Conservation (phyloP, 2,888 invertebrate genomes). For the Mesorhabditis belari region DNA sequence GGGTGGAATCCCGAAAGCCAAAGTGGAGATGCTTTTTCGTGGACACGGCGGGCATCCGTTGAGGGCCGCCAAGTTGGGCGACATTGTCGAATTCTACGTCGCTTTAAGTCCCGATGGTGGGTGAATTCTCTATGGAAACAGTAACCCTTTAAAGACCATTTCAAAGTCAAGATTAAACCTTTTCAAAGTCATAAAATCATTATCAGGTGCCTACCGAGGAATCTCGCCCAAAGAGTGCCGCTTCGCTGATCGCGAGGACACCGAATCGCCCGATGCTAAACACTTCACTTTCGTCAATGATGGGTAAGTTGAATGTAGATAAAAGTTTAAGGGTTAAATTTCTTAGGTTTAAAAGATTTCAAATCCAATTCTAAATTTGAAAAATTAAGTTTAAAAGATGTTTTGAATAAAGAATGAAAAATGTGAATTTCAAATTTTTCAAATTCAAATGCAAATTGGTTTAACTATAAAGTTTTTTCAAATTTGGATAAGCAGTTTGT, state of each 20-base stretch:
- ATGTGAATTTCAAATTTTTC: too few species aligned
- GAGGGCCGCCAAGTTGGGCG: conserved; percentile 36
- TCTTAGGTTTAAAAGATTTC: too few species aligned
- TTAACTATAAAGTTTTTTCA: too few species aligned
- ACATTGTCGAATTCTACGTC: conserved; percentile 38
- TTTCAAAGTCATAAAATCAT: too few species aligned
- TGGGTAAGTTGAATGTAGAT: conserved; percentile 20
- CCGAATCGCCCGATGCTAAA: conserved; percentile 29
- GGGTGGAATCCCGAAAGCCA: conserved; percentile 44
- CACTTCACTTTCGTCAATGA: conserved; percentile 42
- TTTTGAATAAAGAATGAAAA: too few species aligned
- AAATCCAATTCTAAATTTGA: too few species aligned
- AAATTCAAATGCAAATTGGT: too few species aligned
- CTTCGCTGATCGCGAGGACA: conserved; percentile 41
- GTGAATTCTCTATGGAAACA: conserved; percentile 4
- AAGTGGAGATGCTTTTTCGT: conserved; percentile 37
- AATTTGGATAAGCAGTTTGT: too few species aligned
- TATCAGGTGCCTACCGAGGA: conserved; percentile 26
- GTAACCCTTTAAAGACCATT: neutral
- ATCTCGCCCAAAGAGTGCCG: conserved; percentile 43
- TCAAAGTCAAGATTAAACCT: too few species aligned
- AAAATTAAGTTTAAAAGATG: too few species aligned
- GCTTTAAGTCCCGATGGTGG: conserved; percentile 37
- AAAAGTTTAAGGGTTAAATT: too few species aligned
- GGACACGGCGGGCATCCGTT: conserved; percentile 30